Evolutionary conservation across 1,140 invertebrate genomes (phyloP), one percentile per base, ranked within the genome.

Genomic region (Pseudomyrmex cubaensis): DNA sequence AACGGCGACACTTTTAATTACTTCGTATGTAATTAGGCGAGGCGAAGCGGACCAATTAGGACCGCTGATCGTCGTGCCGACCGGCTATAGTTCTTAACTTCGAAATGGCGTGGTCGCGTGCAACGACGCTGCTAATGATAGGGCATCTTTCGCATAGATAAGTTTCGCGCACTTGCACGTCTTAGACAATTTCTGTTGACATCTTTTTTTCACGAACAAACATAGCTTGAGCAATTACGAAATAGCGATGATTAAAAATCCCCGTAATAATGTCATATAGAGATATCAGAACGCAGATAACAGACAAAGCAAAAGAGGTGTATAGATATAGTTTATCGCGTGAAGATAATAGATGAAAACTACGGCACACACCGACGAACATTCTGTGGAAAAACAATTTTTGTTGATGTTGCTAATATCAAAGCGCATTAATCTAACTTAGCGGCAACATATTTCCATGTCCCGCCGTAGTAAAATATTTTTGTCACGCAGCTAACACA

Each of bases 11-110:
- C 62, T 84, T 84, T 84, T 80, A 84, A 84, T 84, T 84, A 80
- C 76, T 70, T 82, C 50, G 66, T 72, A 66, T 69, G 76, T 69
- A 78, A 69, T 80, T 75, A 87, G 87, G 85, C 64, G 64, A 85
- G 61, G 82, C 64, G 87, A 70, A 89, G 84, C 85, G 62, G 84
- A 66, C 87, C 82, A 90, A 87, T 90, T 89, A 90, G 78, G 62
- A 66, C 73, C 82, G 67, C 66, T 66, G 74, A 78, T 67, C 82
- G 61, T 75, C 63, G 75, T 72, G n/a, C 52, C 48, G 46, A 56
- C 64, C 77, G 35, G 5, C 35, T 35, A 7, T 35, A 83, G 85
- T 87, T 85, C 61, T 57, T 57, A 85, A 82, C 86, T 84, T 52
- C 62, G 69, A 85, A 87, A 85, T 78, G 73, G 80, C 70, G 50